Evolutionary conservation across 2,797 vertebrate genomes (phyloP).

Genomic region (Scyliorhinus canicula): DNA sequence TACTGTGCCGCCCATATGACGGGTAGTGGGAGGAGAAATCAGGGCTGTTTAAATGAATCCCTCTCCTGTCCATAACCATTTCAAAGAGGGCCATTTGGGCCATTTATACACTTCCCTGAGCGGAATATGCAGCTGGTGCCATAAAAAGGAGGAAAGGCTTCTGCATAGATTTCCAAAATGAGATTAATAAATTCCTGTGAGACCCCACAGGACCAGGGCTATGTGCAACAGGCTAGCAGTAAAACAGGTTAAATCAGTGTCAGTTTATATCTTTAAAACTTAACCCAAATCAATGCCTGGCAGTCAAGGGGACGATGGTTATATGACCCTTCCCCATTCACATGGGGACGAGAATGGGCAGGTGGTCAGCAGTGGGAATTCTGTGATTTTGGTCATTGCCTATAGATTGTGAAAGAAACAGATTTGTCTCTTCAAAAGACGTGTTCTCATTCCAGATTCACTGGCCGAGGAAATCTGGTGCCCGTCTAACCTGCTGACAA

Average conservation of each 20-base stretch:
- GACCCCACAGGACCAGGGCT: background rate
- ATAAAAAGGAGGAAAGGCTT: too few species aligned
- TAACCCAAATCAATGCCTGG: background rate
- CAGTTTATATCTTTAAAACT: background rate
- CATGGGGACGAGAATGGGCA: background rate
- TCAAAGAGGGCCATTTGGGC: too few species aligned
- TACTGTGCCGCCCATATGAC: too few species aligned
- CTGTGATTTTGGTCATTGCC: background rate
- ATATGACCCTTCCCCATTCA: background rate
- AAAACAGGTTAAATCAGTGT: background rate
- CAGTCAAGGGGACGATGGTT: background rate
- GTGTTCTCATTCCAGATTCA: background rate
- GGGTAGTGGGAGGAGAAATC: too few species aligned
- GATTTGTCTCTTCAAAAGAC: background rate
- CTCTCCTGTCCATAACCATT: too few species aligned
- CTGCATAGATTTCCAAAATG: too few species aligned
- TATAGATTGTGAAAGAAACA: background rate
- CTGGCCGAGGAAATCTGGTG: background rate
- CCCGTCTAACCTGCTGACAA: background rate
- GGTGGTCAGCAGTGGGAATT: background rate
- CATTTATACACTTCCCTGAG: too few species aligned
- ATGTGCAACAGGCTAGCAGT: background rate
- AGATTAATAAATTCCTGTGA: background rate
- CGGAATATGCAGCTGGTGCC: too few species aligned
- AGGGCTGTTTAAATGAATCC: too few species aligned